A percentile compares a stretch with the other conserved stretches of the same genome.
These are phyloP conservation scores for Alca torda DNA, from an alignment of 2,797 vertebrate genomes.

Conservation along the genomic window DNA sequence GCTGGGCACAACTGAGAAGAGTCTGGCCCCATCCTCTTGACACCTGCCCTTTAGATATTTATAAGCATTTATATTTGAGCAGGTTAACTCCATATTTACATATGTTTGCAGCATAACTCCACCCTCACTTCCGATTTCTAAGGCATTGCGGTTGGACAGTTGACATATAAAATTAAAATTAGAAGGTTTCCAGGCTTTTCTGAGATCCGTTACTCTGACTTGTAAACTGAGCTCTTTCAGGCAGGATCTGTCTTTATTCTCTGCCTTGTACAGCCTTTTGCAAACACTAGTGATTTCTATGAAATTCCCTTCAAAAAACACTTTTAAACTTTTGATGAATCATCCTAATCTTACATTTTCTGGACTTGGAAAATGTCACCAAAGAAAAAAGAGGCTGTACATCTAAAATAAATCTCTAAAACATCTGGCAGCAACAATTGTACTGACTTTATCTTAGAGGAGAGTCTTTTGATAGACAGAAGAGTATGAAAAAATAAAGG, in stretches of 20 bases:
- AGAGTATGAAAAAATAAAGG: background rate
- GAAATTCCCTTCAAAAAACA: background rate
- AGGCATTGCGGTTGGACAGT: background rate
- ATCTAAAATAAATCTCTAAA: background rate
- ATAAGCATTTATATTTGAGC: background rate
- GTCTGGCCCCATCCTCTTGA: background rate
- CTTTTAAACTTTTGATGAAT: background rate
- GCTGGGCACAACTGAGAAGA: background rate
- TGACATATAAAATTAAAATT: background rate
- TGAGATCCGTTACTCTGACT: background rate
- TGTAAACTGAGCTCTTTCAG: background rate
- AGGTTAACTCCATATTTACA: background rate
- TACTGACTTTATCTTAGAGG: background rate
- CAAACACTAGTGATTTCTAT: background rate
- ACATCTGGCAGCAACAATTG: background rate
- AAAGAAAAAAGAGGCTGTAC: background rate
- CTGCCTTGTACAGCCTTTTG: background rate
- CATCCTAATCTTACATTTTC: background rate
- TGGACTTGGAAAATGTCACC: background rate
- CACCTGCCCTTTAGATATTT: background rate
- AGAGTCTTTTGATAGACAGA: background rate
- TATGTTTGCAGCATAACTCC: fast-evolving
- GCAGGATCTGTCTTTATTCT: background rate
- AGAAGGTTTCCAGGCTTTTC: background rate
- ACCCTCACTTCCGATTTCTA: background rate